A percentile compares a stretch with the other conserved stretches of the same genome.
Evolutionary conservation across 2,113 vertebrate species (phyloP).

Genomic region (Numida meleagris): DNA sequence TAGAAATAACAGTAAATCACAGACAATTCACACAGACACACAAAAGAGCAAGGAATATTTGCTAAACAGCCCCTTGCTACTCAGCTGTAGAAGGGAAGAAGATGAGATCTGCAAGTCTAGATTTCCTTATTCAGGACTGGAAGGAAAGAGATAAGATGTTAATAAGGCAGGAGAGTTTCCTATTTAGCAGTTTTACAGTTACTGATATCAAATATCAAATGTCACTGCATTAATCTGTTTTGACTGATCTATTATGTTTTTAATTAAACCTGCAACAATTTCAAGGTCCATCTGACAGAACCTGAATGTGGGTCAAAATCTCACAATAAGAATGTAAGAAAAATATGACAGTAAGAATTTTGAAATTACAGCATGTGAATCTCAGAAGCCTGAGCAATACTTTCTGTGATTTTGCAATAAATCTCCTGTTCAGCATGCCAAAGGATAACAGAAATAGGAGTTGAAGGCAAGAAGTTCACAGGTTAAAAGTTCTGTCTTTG

Average conservation of each 20-base stretch:
- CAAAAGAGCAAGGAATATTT: neutral
- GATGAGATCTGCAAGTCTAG: neutral
- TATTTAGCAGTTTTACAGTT: neutral
- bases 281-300: neutral
- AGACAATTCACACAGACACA: neutral
- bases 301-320: neutral
- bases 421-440: neutral
- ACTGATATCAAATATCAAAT: neutral
- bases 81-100: neutral
- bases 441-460: neutral
- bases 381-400: neutral
- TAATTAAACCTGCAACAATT: neutral
- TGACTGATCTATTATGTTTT: neutral
- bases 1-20: neutral
- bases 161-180: neutral
- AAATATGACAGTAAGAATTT: neutral
- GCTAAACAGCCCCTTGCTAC: neutral
- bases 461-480: neutral
- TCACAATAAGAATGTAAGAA: neutral
- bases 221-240: neutral
- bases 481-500: neutral
- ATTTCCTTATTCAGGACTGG: neutral
- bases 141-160: neutral
- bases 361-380: neutral
- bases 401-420: neutral